phyloP scores from a whole-genome alignment of 2,797 vertebrate genomes.

The Delichon dasypus region DNA sequence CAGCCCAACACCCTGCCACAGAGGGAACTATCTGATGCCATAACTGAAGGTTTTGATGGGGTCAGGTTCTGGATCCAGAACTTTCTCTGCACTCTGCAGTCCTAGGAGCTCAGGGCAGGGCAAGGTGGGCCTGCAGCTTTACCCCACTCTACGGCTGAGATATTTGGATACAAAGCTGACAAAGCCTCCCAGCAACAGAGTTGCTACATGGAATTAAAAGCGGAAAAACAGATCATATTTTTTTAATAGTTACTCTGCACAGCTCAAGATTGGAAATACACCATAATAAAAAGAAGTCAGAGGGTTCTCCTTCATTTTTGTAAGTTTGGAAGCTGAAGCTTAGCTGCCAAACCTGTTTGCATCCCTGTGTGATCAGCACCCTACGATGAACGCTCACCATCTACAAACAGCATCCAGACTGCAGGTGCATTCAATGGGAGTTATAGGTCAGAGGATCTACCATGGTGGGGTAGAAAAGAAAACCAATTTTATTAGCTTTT shows the following conservation, averaged over 20 bases:
- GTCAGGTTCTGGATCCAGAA: background rate
- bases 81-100: background rate
- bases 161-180: background rate
- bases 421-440: background rate
- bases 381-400: fast-evolving
- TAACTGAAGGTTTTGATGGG: background rate
- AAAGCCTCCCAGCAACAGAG: background rate
- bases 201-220: background rate
- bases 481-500: background rate
- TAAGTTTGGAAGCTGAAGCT: background rate
- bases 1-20: background rate
- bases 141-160: background rate
- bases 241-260: background rate
- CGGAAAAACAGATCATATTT: background rate
- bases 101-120: background rate
- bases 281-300: background rate
- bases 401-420: background rate
- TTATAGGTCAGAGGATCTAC: background rate
- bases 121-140: background rate
- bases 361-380: background rate
- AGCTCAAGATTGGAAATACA: background rate
- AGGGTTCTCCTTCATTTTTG: background rate
- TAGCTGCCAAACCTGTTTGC: background rate
- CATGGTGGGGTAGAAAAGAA: background rate
- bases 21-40: background rate